phyloP scores from a whole-genome alignment of 2,797 vertebrate genomes.

The Lutjanus campechanus region DNA sequence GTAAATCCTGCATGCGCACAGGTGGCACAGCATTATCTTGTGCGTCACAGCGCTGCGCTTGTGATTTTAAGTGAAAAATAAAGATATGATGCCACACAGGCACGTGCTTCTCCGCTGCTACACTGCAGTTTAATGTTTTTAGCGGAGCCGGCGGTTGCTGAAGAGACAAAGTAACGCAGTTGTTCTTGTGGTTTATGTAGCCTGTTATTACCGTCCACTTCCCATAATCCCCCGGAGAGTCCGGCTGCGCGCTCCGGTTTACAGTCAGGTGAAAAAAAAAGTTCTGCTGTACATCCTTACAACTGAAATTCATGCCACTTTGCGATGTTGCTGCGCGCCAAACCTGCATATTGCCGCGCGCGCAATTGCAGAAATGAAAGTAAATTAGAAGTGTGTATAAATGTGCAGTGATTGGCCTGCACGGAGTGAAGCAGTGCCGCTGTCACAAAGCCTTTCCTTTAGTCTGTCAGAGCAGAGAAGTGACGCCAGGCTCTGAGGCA shows the following conservation, averaged over 20 bases:
- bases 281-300: not conserved
- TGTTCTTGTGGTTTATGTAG: not conserved
- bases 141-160: not conserved
- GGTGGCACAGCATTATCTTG: not conserved
- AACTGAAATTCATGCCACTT: not conserved
- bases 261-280: constrained; percentile 9
- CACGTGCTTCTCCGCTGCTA: not conserved
- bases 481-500: constrained; percentile 80
- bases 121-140: not conserved
- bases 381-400: constrained; percentile 17
- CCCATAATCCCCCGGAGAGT: constrained; percentile 17
- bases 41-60: constrained; percentile 9
- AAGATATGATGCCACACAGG: not conserved
- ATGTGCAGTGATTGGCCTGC: constrained; percentile 46
- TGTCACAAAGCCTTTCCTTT: constrained; percentile 73
- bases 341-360: not conserved
- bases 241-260: constrained; percentile 1
- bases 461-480: constrained; percentile 64
- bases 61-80: constrained; percentile 6
- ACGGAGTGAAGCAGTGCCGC: constrained; percentile 42
- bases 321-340: constrained; percentile 8
- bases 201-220: constrained; percentile 6
- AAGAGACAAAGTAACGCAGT: constrained; percentile 6
- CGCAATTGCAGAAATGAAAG: constrained; percentile 21
- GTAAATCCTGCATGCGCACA: constrained; percentile 19